Evolutionary conservation across 2,797 vertebrate genomes (phyloP).

Genomic region (Falco cherrug): DNA sequence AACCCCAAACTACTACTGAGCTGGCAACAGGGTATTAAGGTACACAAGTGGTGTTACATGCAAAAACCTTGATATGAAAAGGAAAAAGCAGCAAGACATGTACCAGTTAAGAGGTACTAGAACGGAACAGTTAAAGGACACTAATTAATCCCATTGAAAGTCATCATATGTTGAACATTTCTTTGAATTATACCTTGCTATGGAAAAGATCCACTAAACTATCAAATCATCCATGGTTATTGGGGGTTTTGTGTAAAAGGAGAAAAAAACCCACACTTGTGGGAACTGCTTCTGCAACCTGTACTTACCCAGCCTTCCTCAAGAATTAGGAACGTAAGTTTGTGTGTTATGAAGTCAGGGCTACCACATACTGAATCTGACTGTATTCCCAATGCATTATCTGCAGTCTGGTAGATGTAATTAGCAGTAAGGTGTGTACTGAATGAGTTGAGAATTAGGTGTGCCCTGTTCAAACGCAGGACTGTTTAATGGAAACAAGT

Average conservation of each 20-base stretch:
- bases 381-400: not conserved
- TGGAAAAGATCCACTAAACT: not conserved
- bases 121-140: not conserved
- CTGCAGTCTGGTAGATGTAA: not conserved
- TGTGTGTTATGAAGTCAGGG: not conserved
- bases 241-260: not conserved
- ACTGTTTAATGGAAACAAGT: not conserved
- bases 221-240: not conserved
- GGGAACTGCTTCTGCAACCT: not conserved
- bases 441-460: not conserved
- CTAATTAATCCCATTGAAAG: not conserved
- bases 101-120: not conserved
- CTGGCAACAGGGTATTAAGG: not conserved
- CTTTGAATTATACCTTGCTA: not conserved
- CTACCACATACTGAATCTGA: not conserved
- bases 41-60: not conserved
- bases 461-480: fast-evolving
- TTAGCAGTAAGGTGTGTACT: not conserved
- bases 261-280: no score
- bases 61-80: not conserved
- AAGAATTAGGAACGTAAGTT: not conserved
- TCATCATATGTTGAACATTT: not conserved
- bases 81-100: not conserved
- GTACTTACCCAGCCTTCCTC: not conserved
- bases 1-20: not conserved